Base-by-base conservation (phyloP, 2,888 invertebrate genomes). In the Cylindroiulus punctatus region DNA sequence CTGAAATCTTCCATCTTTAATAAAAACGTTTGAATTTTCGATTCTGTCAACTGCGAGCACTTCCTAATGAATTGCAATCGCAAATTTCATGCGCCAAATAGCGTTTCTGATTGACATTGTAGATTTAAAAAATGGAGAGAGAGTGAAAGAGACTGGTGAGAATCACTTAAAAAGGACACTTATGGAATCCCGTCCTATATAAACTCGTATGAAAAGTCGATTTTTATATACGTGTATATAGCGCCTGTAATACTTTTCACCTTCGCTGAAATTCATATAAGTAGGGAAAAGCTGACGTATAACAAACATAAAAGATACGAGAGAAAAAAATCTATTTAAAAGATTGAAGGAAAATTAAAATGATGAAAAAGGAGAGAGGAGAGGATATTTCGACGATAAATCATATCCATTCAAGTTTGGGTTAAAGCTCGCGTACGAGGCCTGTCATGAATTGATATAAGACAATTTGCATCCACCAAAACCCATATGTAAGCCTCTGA, bases 271-370 rank as follows among this genome's bases (percentile, higher is more conserved):
- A 26, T 65, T 65, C 65, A 3, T 44, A 52, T 26, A 65, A 65
- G 65, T 65, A 65, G n/a, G 65, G 8, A 65, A n/a, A 65, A 65
- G 26, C 65, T 65, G 26, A 26, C 65, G 65, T 65, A n/a, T 65
- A 65, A 65, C 65, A 65, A 65, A 65, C 65, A 65, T n/a, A 65
- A 65, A 65, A 65, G 65, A 65, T 22, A 26, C 10, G 65, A 65
- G 65, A 26, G 26, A 26, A 65, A 65, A 65, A 65, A 65, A 65
- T 26, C 65, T 65, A 65, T 65, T 65, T 65, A 65, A 65, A 57
- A 65, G 65, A 65, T 65, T 65, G 65, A 65, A 65, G 65, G 65
- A 65, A 65, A 65, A 65, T 65, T 65, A 65, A 65, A 65, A 65
- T 65, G 65, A 65, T 65, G 26, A 65, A 65, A 65, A 65, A 26